These are phyloP conservation scores for Stercorarius parasiticus DNA, from an alignment of 2,113 vertebrate genomes.

Conservation along the genomic window DNA sequence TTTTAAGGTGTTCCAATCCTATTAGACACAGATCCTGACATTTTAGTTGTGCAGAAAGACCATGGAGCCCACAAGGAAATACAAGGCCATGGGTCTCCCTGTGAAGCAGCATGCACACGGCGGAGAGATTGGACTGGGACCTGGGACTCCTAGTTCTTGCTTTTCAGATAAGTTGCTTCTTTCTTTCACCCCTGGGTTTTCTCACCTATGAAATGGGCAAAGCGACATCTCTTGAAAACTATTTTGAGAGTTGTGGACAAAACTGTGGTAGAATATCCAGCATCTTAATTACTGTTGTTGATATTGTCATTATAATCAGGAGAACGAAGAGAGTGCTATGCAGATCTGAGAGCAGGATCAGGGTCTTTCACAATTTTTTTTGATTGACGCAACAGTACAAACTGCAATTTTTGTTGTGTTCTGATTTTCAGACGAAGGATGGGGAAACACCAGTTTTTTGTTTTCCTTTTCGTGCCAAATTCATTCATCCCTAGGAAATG, in stretches of 20 bases:
- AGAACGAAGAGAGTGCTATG: not conserved
- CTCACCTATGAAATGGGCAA: not conserved
- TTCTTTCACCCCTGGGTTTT: not conserved
- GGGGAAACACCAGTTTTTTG: not conserved
- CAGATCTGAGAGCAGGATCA: not conserved
- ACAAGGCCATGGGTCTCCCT: accelerated
- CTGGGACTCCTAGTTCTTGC: not conserved
- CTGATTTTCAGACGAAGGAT: not conserved
- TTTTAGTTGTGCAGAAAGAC: not conserved
- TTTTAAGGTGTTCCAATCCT: not conserved
- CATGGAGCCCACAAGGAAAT: not conserved
- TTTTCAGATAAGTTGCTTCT: not conserved
- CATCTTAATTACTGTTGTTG: not conserved
- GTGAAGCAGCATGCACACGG: not conserved
- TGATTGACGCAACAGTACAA: not conserved
- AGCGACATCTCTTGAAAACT: not conserved
- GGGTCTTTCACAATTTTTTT: not conserved
- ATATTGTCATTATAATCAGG: not conserved
- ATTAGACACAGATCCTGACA: not conserved
- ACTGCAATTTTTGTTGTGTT: not conserved
- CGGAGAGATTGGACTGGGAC: not conserved
- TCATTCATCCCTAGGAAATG: not conserved
- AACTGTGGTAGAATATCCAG: not conserved
- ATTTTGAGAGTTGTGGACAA: not conserved
- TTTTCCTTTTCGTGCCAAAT: not conserved